Conservation (phyloP, 1,140 invertebrate species). For the Dreissena polymorpha region DNA sequence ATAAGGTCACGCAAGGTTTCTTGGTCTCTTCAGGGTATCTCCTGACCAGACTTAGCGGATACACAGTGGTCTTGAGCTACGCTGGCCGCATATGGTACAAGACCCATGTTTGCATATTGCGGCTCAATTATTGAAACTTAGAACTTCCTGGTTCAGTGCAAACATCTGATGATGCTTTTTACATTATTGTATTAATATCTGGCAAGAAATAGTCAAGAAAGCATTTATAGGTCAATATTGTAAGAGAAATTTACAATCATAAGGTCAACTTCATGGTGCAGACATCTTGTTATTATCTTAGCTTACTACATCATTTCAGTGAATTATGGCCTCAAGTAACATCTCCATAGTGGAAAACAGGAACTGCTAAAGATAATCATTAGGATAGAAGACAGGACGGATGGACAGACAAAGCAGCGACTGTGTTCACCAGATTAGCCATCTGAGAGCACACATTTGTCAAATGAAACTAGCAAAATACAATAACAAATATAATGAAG, state of each 20-base stretch:
- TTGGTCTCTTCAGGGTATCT: too few relatives aligned
- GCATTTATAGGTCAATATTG: not conserved
- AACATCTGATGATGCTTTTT: not conserved
- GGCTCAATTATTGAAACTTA: too few relatives aligned
- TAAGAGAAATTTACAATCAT: not conserved
- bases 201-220: conserved; percentile 1
- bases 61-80: too few relatives aligned
- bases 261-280: not conserved
- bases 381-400: too few relatives aligned
- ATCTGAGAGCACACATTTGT: not conserved
- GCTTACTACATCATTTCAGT: not conserved
- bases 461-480: not conserved
- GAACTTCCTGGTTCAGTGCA: too few relatives aligned
- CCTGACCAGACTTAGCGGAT: too few relatives aligned
- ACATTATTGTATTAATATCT: not conserved
- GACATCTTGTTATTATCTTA: not conserved
- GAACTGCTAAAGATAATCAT: not conserved
- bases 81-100: too few relatives aligned
- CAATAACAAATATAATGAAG: not conserved
- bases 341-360: not conserved
- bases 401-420: too few relatives aligned
- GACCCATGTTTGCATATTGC: too few relatives aligned
- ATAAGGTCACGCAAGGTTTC: too few relatives aligned
- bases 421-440: too few relatives aligned
- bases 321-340: not conserved